phyloP scores from a whole-genome alignment of 2,888 invertebrate genomes.

The Nemotelus pantherinus region DNA sequence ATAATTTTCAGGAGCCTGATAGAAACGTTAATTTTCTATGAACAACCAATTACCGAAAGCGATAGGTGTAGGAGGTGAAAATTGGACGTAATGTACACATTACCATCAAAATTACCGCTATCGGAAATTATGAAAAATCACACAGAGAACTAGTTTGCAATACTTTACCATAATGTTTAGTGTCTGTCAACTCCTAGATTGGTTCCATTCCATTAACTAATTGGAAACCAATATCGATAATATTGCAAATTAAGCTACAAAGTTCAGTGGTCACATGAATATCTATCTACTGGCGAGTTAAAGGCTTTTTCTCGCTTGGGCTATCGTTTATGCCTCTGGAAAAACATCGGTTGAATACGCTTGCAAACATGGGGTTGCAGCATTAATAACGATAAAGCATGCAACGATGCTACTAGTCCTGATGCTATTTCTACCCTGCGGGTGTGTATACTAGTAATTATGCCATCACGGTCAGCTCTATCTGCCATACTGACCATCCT shows the following conservation, averaged over 20 bases:
- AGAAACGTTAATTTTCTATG: too few relatives aligned
- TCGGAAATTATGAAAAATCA: neutral
- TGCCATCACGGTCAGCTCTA: neutral
- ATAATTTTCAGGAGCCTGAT: too few relatives aligned
- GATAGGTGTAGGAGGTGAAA: neutral
- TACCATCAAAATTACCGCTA: neutral
- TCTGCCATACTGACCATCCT: neutral
- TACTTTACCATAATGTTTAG: conserved; percentile 13
- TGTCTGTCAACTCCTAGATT: conserved; percentile 19
- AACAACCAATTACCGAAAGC: too few relatives aligned
- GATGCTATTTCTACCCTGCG: neutral
- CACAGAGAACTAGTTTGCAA: neutral
- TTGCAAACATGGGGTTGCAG: conserved; percentile 9
- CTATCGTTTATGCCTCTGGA: conserved; percentile 2
- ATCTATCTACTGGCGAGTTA: conserved; percentile 16
- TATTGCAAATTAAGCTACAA: conserved; percentile 35
- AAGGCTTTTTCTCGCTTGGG: conserved; percentile 7
- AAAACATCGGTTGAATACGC: neutral
- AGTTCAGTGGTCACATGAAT: conserved; percentile 32
- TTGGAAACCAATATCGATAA: conserved; percentile 30
- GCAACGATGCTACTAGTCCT: neutral
- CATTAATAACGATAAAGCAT: neutral
- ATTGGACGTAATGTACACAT: neutral
- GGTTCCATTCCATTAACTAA: conserved; percentile 40
- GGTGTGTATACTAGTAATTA: too few relatives aligned